Evolutionary conservation across 1,140 invertebrate genomes (phyloP).

Genomic region (Neodiprion pinetum): DNA sequence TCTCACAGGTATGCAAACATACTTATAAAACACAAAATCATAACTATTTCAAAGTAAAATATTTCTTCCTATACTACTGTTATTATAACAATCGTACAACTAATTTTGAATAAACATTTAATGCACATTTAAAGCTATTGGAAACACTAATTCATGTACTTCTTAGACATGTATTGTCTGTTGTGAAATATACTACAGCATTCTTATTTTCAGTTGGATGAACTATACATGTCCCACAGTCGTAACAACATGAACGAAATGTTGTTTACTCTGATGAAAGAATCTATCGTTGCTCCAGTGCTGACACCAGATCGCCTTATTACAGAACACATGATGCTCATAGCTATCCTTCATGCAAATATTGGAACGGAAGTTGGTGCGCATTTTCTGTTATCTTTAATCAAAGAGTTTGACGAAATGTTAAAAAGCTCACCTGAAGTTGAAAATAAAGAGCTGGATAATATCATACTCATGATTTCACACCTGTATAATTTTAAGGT

Average conservation of each 20-base stretch:
- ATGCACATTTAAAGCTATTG: too few species aligned
- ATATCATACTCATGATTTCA: conserved; percentile 79
- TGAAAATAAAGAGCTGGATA: conserved; percentile 87
- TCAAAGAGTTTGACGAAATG: conserved; percentile 72
- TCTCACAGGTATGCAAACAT: conserved; percentile 65
- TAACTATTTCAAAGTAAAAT: background rate
- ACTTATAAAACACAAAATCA: conserved; percentile 7
- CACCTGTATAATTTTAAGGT: conserved; percentile 94
- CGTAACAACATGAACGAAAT: conserved; percentile 84
- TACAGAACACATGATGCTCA: conserved; percentile 83
- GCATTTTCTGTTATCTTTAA: conserved; percentile 75
- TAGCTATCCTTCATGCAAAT: conserved; percentile 88
- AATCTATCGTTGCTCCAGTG: conserved; percentile 69
- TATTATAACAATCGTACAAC: conserved; percentile 30
- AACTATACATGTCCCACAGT: conserved; percentile 77
- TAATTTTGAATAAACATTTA: background rate
- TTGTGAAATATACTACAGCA: background rate
- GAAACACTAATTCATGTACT: too few species aligned
- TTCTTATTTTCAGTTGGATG: conserved; percentile 67
- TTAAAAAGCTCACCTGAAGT: conserved; percentile 62
- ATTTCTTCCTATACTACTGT: too few species aligned
- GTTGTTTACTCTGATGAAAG: conserved; percentile 72
- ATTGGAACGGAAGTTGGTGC: conserved; percentile 90
- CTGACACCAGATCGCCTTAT: conserved; percentile 80
- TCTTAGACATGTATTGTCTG: conserved; percentile 14